phyloP scores from a whole-genome alignment of 2,797 vertebrate genomes.

The Philypnodon macrostomus region DNA sequence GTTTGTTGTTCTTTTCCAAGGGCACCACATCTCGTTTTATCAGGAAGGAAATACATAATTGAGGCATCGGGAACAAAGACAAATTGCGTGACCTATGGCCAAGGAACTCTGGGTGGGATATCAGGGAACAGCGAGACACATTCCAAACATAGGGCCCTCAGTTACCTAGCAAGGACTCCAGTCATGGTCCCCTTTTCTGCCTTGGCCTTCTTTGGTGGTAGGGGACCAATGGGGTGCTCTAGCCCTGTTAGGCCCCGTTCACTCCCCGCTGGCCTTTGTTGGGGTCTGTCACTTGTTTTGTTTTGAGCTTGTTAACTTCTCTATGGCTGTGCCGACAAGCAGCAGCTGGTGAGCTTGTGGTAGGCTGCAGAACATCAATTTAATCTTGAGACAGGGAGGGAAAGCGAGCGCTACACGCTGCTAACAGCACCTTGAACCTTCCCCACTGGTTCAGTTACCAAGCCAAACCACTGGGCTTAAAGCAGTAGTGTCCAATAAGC shows the following conservation, averaged over 20 bases:
- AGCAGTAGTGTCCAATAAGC: conserved; percentile 6
- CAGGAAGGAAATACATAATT: conserved; percentile 72
- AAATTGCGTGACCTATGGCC: conserved; percentile 78
- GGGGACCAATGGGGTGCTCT: conserved; percentile 64
- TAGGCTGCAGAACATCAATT: conserved; percentile 72
- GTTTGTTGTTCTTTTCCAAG: conserved; percentile 71
- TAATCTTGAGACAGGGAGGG: conserved; percentile 50
- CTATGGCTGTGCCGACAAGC: conserved; percentile 66
- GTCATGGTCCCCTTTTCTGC: conserved; percentile 68
- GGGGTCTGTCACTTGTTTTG: conserved; percentile 71
- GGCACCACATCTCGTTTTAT: conserved; percentile 50
- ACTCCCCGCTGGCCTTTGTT: conserved; percentile 71
- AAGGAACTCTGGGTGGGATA: conserved; percentile 69
- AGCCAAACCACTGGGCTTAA: conserved; percentile 24
- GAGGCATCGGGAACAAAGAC: conserved; percentile 67
- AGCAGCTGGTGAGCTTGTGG: conserved; percentile 72
- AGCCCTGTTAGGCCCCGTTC: conserved; percentile 58
- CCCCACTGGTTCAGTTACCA: conserved; percentile 3
- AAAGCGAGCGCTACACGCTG: conserved; percentile 48
- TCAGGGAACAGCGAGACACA: conserved; percentile 73
- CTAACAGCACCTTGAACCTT: conserved; percentile 67
- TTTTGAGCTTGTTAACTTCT: conserved; percentile 84
- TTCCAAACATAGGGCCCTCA: conserved; percentile 85
- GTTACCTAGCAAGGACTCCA: conserved; percentile 84
- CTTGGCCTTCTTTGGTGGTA: conserved; percentile 64